Evolutionary conservation across 2,888 invertebrate genomes (phyloP), one percentile per base, ranked within the genome.

Genomic region (Eulithis prunata): DNA sequence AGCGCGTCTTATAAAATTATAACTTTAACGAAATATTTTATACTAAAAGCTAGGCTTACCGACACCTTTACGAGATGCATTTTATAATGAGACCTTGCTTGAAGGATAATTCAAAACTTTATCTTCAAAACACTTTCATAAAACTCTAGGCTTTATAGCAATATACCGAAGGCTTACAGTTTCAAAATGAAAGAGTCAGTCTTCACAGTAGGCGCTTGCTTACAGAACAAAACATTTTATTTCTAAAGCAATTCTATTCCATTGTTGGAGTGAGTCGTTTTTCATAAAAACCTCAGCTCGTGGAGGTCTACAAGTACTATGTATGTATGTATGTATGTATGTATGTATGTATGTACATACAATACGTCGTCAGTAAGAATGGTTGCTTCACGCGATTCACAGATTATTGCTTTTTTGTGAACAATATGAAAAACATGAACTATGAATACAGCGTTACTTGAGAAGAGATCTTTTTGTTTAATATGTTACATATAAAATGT

Each of bases 381-480:
- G 55, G 43, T 46, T 45, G 4, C 4, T 62, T 49, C 69, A 66
- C 69, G 69, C 69, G 69, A 69, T 66, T 51, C 45, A 36, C 11
- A 32, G 55, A 66, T 69, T 66, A 69, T 47, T 52, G 58, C 21
- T 13, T 55, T 38, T 38, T 56, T 36, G 41, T 28, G 45, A 13
- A 21, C 21, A 21, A 21, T 21, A 21, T 21, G 21, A 21, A 21
- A 21, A 21, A 21, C 21, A 21, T 21, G 21, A 21, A 21, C 21
- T 2, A 21, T 21, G 21, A 21, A 21, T 2, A 21, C 21, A 21
- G 21, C 21, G 21, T 21, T 21, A 21, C 21, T 21, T 21, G 21
- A 21, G 21, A 21, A 21, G 21, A 21, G 1, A 21, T 21, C 1
- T 21, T 1, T 21, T 21, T 1, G 21, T 21, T 21, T 21, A 21